Percentiles rank a stretch among this genome's conserved stretches.
phyloP scores from a whole-genome alignment of 2,113 vertebrate genomes.

The Chaenogobius annularis region DNA sequence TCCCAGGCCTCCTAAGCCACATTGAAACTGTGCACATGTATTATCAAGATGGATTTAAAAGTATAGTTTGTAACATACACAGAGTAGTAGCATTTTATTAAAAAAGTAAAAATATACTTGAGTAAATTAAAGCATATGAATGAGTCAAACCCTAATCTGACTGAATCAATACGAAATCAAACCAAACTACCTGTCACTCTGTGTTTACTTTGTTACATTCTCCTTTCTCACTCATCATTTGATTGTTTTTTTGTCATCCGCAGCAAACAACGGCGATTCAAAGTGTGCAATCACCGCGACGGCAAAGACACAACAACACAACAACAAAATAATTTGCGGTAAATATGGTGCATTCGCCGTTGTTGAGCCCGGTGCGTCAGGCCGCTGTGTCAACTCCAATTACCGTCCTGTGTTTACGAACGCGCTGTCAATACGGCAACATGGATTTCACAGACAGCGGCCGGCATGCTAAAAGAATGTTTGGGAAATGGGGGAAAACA shows the following conservation, averaged over 20 bases:
- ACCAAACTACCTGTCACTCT: background rate
- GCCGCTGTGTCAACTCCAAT: slow-evolving; percentile 3
- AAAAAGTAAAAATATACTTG: too few species aligned
- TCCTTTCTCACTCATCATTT: background rate
- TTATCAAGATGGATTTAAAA: too few species aligned
- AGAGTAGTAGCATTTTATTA: too few species aligned
- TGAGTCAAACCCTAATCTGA: too few species aligned
- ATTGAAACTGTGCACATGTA: too few species aligned
- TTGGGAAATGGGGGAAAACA: slow-evolving; percentile 1
- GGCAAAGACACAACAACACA: slow-evolving; percentile 8
- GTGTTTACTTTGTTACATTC: background rate
- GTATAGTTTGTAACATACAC: too few species aligned
- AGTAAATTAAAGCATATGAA: too few species aligned
- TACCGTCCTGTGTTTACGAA: slow-evolving; percentile 17
- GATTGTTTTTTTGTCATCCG: background rate
- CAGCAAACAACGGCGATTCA: slow-evolving; percentile 19
- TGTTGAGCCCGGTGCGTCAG: slow-evolving; percentile 10
- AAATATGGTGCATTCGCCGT: slow-evolving; percentile 17
- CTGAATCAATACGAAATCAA: too few species aligned
- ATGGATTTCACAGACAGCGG: slow-evolving; percentile 4
- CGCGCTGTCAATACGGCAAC: slow-evolving; percentile 4
- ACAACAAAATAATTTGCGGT: slow-evolving; percentile 19
- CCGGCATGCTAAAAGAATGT: background rate
- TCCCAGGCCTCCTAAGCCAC: too few species aligned
- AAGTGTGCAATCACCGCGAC: slow-evolving; percentile 5